phyloP scores from a whole-genome alignment of 2,113 vertebrate species.

The Agelaius tricolor region DNA sequence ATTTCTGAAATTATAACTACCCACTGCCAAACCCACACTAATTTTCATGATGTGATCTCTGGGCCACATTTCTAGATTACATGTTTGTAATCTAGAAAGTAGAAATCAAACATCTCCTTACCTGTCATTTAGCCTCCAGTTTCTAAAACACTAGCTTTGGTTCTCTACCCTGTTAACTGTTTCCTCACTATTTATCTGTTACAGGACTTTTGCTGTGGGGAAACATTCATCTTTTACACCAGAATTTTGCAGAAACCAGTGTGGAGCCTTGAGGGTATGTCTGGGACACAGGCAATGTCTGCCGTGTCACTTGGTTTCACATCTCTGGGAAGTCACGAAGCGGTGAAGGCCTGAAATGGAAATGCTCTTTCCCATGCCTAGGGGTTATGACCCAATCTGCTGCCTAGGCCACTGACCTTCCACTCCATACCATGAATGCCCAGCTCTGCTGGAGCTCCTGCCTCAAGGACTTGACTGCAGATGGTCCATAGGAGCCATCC shows the following conservation, averaged over 20 bases:
- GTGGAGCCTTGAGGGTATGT: not conserved
- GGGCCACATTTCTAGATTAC: not conserved
- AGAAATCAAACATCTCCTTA: conserved; percentile 6
- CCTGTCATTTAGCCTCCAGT: conserved; percentile 9
- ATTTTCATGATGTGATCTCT: not conserved
- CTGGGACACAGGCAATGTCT: not conserved
- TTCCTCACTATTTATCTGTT: not conserved
- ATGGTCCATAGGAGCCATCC: not conserved
- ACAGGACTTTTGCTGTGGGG: not conserved
- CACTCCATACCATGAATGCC: accelerated
- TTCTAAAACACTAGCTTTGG: not conserved
- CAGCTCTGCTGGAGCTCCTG: not conserved
- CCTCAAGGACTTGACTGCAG: not conserved
- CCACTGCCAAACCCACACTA: not conserved
- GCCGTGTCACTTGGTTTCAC: not conserved
- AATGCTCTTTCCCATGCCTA: not conserved
- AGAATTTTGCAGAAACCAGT: not conserved
- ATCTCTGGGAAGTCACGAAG: not conserved
- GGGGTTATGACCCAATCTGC: not conserved
- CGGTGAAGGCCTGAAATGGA: not conserved
- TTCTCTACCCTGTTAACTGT: not conserved
- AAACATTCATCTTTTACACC: not conserved
- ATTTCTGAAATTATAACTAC: conserved; percentile 3
- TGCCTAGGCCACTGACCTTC: not conserved
- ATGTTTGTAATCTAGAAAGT: conserved; percentile 16